Percentiles rank a stretch among this genome's conserved stretches.
Evolutionary conservation across 2,113 vertebrate genomes (phyloP).

Genomic region (Zosterops japonicus): DNA sequence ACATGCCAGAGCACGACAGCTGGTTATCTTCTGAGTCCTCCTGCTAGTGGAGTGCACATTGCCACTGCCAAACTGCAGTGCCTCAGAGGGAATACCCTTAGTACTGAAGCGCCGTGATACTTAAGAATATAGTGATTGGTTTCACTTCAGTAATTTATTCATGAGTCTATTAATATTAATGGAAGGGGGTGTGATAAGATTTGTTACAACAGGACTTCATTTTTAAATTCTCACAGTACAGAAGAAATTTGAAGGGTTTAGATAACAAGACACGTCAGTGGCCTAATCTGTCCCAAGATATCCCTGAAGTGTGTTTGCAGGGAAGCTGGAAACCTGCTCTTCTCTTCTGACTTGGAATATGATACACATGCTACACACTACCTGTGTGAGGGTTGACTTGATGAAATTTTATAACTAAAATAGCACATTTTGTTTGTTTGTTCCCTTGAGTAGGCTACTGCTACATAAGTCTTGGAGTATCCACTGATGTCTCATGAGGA

Average conservation of each 20-base stretch:
- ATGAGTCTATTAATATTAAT: neutral
- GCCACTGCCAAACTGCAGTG: slow-evolving; percentile 43
- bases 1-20: slow-evolving; percentile 52
- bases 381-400: neutral
- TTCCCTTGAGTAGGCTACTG: neutral
- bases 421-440: neutral
- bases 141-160: slow-evolving; percentile 16
- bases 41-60: neutral
- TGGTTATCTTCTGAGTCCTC: slow-evolving; percentile 23
- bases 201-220: neutral
- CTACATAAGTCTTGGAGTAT: neutral
- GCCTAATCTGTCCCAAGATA: neutral
- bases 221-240: neutral
- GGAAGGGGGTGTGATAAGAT: neutral
- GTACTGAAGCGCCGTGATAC: neutral
- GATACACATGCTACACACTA: neutral
- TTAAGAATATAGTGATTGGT: neutral
- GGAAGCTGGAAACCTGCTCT: neutral
- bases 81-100: slow-evolving; percentile 27
- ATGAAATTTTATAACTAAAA: neutral
- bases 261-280: neutral
- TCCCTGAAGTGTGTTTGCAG: neutral
- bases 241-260: neutral
- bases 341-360: neutral
- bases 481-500: neutral